phyloP scores from a whole-genome alignment of 2,113 vertebrate genomes.

The Clinocottus analis region DNA sequence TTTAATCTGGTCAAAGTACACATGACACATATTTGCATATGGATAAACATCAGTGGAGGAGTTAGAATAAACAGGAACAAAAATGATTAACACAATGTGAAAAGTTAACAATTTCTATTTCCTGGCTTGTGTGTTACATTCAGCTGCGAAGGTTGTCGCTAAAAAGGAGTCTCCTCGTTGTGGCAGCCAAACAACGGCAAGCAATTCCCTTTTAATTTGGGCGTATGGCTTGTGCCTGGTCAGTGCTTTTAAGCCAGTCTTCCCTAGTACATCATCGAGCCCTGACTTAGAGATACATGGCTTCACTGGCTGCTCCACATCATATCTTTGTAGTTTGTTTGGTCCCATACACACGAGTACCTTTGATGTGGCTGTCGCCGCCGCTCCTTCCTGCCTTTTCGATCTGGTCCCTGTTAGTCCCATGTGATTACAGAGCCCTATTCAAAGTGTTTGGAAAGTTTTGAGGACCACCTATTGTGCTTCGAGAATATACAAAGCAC shows the following conservation, averaged over 20 bases:
- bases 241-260: not conserved
- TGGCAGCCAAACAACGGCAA: not conserved
- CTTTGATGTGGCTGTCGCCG: not conserved
- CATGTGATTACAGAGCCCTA: not conserved
- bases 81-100: not conserved
- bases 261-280: not conserved
- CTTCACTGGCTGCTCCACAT: not conserved
- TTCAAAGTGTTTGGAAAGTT: not conserved
- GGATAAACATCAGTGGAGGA: not conserved
- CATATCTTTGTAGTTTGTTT: not conserved
- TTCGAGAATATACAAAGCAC: not conserved
- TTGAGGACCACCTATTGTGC: not conserved
- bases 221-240: not conserved
- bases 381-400: not conserved
- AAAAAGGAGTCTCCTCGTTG: not conserved
- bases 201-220: not conserved
- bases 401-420: not conserved
- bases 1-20: not conserved
- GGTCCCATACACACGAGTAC: no score
- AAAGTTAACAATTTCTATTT: not conserved
- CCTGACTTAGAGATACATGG: not conserved
- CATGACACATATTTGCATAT: not conserved
- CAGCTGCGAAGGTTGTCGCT: not conserved
- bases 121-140: not conserved
- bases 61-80: not conserved